phyloP scores from a whole-genome alignment of 1,140 invertebrate species.

The Zelostemma sp. region DNA sequence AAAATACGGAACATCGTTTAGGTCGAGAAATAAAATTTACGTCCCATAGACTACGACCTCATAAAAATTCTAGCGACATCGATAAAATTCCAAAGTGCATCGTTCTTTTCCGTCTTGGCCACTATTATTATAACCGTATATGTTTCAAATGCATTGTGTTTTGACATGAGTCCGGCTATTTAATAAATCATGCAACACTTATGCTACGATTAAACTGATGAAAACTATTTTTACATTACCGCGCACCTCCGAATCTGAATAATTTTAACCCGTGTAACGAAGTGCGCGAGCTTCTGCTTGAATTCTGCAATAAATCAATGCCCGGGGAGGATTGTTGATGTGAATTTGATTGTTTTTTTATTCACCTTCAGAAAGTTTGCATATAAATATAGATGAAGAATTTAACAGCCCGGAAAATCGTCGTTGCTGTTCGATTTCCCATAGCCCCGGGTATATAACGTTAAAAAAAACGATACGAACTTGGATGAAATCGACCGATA shows the following conservation, averaged over 20 bases:
- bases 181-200: background rate
- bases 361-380: too few species aligned
- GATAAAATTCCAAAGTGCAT: slow-evolving; percentile 46
- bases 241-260: too few species aligned
- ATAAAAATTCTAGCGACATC: slow-evolving; percentile 44
- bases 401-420: slow-evolving; percentile 22
- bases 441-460: slow-evolving; percentile 11
- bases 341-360: too few species aligned
- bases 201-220: too few species aligned
- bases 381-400: background rate
- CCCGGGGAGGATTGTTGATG: too few species aligned
- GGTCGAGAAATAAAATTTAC: slow-evolving; percentile 42
- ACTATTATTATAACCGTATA: slow-evolving; percentile 37
- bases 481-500: slow-evolving; percentile 21
- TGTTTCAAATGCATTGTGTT: slow-evolving; percentile 38
- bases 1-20: slow-evolving; percentile 44
- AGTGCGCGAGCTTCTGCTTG: too few species aligned
- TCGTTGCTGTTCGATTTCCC: slow-evolving; percentile 27
- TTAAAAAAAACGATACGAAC: slow-evolving; percentile 8
- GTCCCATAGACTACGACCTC: slow-evolving; percentile 31
- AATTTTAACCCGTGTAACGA: too few species aligned
- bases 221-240: background rate
- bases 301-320: too few species aligned
- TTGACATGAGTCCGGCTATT: slow-evolving; percentile 18
- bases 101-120: slow-evolving; percentile 29